Evolutionary conservation across 2,888 invertebrate genomes (phyloP), one percentile per base, ranked within the genome.

Genomic region (Chalcis sispes): DNA sequence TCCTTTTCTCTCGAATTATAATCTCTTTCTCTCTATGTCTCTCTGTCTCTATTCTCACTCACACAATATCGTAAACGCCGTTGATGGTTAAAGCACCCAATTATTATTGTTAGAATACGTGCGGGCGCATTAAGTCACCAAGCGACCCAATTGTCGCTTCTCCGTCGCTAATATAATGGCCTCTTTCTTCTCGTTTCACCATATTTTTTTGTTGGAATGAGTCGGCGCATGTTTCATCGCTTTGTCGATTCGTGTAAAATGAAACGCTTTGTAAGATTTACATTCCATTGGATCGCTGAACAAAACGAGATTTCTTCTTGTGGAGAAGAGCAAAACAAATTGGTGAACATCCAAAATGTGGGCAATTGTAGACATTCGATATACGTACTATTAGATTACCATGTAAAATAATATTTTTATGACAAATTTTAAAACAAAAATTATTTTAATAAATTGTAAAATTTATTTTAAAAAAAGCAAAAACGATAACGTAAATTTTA

Each of bases 61-160:
- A 7, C 36, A 7, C 36, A n/a, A n/a, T n/a, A n/a, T n/a, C n/a
- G 42, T 40, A 36, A 23, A 25, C 8, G 18, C 50, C 3, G 42
- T 67, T 42, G 42, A 67, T 56, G 42, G 42, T 67, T 67, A 46
- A 18, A 20, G 69, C 13, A 29, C 27, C 46, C 42, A 58, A 58
- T 59, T 46, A 56, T 56, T 69, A 48, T 42, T 66, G 23, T 40
- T 25, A 15, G n/a, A 1, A 1, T 42, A 13, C 42, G 42, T 42
- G 48, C 8, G 48, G 7, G 42, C 18, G 3, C 20, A 15, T 20
- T 40, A 42, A 32, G 61, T 8, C 42, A 18, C 15, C 18, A 27
- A 64, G 64, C 32, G 32, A 50, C 48, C 18, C 48, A 50, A 20
- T 64, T 29, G 64, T 48, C 48, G 29, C 48, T 36, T 18, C 36